Base-by-base conservation (phyloP, 37 sponge, comb jelly and placozoan genomes). In the Spongia lamella region DNA sequence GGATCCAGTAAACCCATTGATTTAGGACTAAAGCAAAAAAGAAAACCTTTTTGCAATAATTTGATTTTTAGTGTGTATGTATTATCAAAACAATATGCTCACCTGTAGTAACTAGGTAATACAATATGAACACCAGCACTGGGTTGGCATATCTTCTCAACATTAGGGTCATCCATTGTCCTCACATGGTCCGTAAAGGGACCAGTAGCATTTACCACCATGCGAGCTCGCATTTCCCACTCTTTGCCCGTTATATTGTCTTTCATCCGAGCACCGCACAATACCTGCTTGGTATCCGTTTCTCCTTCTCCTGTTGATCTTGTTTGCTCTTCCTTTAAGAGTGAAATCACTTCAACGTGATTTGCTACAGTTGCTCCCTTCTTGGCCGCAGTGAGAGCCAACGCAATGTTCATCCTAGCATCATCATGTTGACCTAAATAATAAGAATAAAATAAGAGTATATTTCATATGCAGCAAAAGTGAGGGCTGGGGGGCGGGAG, bases 1-100 rank as follows among this genome's bases (percentile, higher is more conserved):
- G 99, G 96, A 53, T 98, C 99, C 26, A 98, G 83, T 36, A 98
- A 81, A 0, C 99, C 99, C 96, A 95, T 98, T 76, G 84, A 75
- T 1, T 77, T 53, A 14, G 99, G 99, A 52, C 99, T 90, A 51
- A 4, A 57, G 5, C 50, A 33, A 29, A 7, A 68, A 36, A 72
- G 36, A 19, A 15, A 53, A n/a, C n/a, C n/a, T n/a, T n/a, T n/a
- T n/a, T n/a, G n/a, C n/a, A n/a, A n/a, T n/a, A n/a, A n/a, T n/a
- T n/a, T n/a, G n/a, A n/a, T n/a, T n/a, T n/a, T n/a, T n/a, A n/a
- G n/a, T n/a, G n/a, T n/a, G n/a, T n/a, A n/a, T n/a, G n/a, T n/a
- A n/a, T n/a, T n/a, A 5, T 24, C 68, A 32, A 25, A 11, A 22
- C 68, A 25, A 21, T 33, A 31, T 7, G 25, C 5, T 3, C 52